A percentile compares a stretch with the other conserved stretches of the same genome.
phyloP scores from a whole-genome alignment of 2,113 vertebrate genomes.

The Rhegmatorhina hoffmannsi region DNA sequence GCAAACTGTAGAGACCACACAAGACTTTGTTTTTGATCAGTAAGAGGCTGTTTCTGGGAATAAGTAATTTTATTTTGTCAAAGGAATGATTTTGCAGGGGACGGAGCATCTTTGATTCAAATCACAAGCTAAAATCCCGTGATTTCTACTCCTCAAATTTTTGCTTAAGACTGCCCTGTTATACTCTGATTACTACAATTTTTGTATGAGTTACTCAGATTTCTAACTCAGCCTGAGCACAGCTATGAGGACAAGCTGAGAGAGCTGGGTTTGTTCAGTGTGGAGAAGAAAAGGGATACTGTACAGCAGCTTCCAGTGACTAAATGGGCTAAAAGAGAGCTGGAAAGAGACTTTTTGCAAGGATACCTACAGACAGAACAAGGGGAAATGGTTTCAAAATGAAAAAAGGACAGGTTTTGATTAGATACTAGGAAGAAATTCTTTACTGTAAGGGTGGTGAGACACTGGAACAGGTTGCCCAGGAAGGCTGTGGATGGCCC shows the following conservation, averaged over 20 bases:
- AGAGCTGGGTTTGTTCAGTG: background rate
- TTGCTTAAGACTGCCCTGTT: background rate
- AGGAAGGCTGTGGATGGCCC: too few species aligned
- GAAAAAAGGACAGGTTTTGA: background rate
- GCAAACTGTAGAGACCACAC: background rate
- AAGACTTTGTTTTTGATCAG: background rate
- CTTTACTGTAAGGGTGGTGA: background rate
- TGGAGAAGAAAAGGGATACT: background rate
- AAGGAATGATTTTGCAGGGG: background rate
- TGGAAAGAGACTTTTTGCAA: background rate
- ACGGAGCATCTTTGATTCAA: background rate
- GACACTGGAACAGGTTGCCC: background rate
- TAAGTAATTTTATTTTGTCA: background rate
- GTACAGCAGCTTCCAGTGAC: background rate
- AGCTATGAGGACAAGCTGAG: background rate
- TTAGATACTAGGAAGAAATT: background rate
- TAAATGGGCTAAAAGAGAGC: background rate
- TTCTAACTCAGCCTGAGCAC: background rate
- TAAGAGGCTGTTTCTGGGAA: background rate
- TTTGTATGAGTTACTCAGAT: background rate
- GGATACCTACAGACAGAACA: background rate
- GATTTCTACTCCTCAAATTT: background rate
- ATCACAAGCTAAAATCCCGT: background rate
- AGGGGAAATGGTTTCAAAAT: background rate
- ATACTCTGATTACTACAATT: background rate